phyloP scores from a whole-genome alignment of 2,797 vertebrate species.

The Fundulus diaphanus region DNA sequence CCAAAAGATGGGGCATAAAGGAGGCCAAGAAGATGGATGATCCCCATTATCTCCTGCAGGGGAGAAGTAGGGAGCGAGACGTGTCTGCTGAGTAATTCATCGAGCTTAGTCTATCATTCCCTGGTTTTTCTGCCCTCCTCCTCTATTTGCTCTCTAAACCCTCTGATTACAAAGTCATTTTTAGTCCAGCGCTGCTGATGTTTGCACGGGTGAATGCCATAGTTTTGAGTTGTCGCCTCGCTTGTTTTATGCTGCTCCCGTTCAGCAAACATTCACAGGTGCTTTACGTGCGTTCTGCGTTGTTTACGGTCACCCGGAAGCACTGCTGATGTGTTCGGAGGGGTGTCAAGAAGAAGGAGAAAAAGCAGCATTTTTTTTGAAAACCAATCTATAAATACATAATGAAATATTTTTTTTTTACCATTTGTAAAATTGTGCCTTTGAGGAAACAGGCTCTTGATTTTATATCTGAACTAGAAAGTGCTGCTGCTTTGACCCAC shows the following conservation, averaged over 20 bases:
- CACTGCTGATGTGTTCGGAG: not conserved
- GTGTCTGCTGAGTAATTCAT: conserved; percentile 76
- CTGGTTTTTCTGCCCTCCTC: conserved; percentile 51
- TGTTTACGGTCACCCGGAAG: conserved; percentile 28
- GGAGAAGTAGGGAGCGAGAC: conserved; percentile 58
- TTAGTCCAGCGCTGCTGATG: conserved; percentile 50
- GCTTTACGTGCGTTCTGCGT: conserved; percentile 22
- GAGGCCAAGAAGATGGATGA: conserved; percentile 77
- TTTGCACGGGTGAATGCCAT: conserved; percentile 55
- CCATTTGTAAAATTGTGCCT: not conserved
- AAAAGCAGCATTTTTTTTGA: not conserved
- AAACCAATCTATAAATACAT: conserved; percentile 11
- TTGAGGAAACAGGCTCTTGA: not conserved
- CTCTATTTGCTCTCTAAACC: conserved; percentile 63
- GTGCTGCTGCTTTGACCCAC: conserved; percentile 25
- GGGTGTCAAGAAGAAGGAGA: conserved; percentile 17
- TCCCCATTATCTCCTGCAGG: conserved; percentile 69
- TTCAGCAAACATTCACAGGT: conserved; percentile 63
- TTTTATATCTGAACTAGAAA: conserved; percentile 27
- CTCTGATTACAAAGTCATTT: conserved; percentile 70
- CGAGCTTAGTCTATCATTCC: conserved; percentile 59
- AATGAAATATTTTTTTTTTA: not conserved
- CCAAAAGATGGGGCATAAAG: conserved; percentile 65
- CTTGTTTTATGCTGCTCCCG: conserved; percentile 47
- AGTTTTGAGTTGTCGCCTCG: conserved; percentile 40